Evolutionary conservation across 2,113 vertebrate genomes (phyloP), one percentile per base, ranked within the genome.

Genomic region (Pardalotus punctatus): DNA sequence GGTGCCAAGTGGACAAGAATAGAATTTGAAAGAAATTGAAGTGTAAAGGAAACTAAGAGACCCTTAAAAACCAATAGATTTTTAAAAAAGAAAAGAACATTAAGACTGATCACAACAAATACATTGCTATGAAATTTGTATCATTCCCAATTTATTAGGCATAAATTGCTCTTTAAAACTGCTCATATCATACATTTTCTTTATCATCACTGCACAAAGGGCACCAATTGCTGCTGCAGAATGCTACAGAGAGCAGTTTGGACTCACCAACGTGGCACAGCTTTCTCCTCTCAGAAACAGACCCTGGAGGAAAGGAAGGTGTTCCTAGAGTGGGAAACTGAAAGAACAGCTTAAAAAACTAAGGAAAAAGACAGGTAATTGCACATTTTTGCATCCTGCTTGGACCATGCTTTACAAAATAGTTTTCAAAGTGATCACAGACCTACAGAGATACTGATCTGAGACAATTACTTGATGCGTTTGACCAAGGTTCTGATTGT

Each of bases 161-260:
- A 97, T 97, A 98, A 98, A 98, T 97, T 94, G 97, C 92, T 98
- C 96, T 98, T 98, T 98, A 97, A 97, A 98, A 98, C 87, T 96
- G 94, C 81, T 92, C 24, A 12, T 94, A 97, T 96, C 96, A 93
- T 92, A 97, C 86, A 88, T 93, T 86, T 94, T 96, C 92, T 96
- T 88, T 90, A 88, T 56, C 81, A 53, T 84, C 93, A 67, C 96
- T 80, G 88, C 94, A 70, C 57, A 79, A 97, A 97, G 96, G 95
- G 97, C 86, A 95, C 74, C 91, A 77, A 60, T 38, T 81, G 94
- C 51, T 94, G 92, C 95, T 94, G 96, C 93, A 91, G 71, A 94
- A 73, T 5, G 94, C 81, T 95, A 97, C 92, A 97, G 84, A 96
- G 83, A 94, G 57, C 24, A 77, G 27, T 66, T 74, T 58, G 88